These are phyloP conservation scores for Agapornis canus DNA, from an alignment of 2,797 vertebrate genomes.

Conservation along the genomic window DNA sequence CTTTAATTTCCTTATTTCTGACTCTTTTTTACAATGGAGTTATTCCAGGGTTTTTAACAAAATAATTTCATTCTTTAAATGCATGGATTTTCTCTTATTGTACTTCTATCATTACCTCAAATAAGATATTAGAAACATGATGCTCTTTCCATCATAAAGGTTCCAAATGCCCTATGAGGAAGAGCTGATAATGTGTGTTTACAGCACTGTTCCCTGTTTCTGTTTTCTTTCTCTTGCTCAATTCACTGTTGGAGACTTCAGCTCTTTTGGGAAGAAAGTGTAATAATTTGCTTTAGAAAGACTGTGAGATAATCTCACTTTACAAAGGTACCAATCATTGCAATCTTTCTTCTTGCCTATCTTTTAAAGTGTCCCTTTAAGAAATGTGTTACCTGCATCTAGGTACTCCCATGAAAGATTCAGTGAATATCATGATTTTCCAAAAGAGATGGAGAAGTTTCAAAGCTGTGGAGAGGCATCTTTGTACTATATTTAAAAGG, in stretches of 20 bases:
- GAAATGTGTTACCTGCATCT: not conserved
- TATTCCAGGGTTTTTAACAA: not conserved
- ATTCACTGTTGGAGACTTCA: not conserved
- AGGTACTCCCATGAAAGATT: not conserved
- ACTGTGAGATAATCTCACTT: not conserved
- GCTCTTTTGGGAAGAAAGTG: not conserved
- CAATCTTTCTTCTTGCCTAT: not conserved
- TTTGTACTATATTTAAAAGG: not conserved
- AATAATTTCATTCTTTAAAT: not conserved
- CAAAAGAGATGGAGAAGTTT: not conserved
- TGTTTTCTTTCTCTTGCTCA: conserved; percentile 25
- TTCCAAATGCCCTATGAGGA: not conserved
- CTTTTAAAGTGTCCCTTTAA: not conserved
- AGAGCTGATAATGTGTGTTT: not conserved
- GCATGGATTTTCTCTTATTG: not conserved
- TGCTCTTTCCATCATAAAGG: not conserved
- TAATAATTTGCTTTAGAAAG: conserved; percentile 28
- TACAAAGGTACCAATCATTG: not conserved
- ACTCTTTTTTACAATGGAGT: not conserved
- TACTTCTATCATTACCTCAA: not conserved
- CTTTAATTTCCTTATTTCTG: not conserved
- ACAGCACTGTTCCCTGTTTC: not conserved
- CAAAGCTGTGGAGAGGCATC: not conserved
- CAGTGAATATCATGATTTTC: not conserved
- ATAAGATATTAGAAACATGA: not conserved